phyloP scores from a whole-genome alignment of 2,888 invertebrate genomes.

The Agriopis marginaria region DNA sequence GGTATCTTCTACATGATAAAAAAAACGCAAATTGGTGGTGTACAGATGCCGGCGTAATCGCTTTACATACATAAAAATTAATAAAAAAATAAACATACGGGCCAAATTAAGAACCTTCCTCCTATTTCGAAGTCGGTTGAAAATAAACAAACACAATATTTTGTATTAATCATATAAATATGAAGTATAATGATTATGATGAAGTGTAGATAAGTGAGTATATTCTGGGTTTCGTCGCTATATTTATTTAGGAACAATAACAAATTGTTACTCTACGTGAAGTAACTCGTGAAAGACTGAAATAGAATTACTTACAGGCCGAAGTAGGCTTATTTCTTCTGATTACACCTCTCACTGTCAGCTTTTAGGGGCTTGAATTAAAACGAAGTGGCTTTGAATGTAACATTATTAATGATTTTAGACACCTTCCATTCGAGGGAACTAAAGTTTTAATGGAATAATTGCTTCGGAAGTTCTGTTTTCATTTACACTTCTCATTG shows the following conservation, averaged over 20 bases:
- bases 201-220: background rate
- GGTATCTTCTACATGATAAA: too few relatives aligned
- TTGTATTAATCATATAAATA: too few relatives aligned
- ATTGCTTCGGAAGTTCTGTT: conserved; percentile 22
- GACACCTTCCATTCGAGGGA: conserved; percentile 37
- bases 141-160: too few relatives aligned
- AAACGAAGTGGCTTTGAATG: conserved; percentile 59
- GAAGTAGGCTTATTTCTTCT: conserved; percentile 61
- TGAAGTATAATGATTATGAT: too few relatives aligned
- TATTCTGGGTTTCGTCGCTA: background rate
- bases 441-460: conserved; percentile 28
- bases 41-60: too few relatives aligned
- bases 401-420: conserved; percentile 56
- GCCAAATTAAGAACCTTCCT: too few relatives aligned
- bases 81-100: too few relatives aligned
- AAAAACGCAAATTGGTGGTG: too few relatives aligned
- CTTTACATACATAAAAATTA: too few relatives aligned
- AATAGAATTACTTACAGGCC: conserved; percentile 63
- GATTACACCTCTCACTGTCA: conserved; percentile 56
- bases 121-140: too few relatives aligned
- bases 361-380: conserved; percentile 54
- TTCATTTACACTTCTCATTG: conserved; percentile 22
- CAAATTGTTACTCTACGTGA: conserved; percentile 39
- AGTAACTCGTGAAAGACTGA: conserved; percentile 50
- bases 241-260: conserved; percentile 36